Evolutionary conservation across 2,797 vertebrate species (phyloP), one percentile per base, ranked within the genome.

Genomic region (Notoglanidium macrostoma): DNA sequence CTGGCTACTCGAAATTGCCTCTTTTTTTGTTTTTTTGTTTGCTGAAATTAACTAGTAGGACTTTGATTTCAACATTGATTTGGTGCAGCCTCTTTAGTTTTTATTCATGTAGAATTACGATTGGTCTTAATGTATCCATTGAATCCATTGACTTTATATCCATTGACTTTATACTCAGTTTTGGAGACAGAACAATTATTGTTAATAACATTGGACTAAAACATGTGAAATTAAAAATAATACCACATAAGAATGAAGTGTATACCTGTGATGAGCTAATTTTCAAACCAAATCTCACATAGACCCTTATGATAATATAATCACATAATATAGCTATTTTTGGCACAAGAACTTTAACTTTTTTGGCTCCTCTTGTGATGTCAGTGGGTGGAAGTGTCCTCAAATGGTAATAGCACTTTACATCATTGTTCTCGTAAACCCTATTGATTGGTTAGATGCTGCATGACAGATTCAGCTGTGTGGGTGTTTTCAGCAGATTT

Each of bases 351-450:
- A 51, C 26, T 78, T n/a, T 72, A 40, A 73, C 12, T 54, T 88
- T 73, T 73, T 85, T 77, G 32, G 21, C 23, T 49, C 84, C 84
- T 76, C 44, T 88, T 67, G 17, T 88, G 87, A 88, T 88, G 84
- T 85, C 87, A 83, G 70, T 74, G 83, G 55, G 87, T 86, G 54
- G 79, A 83, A 77, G 73, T 54, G 35, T 86, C 78, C 87, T 86
- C 49, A 88, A 77, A 86, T 88, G 87, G 79, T 76, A 86, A 88
- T 68, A 15, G 35, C 81, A 84, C n/a, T 51, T 44, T 82, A n/a
- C n/a, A 35, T 79, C 79, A 83, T 77, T 86, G 72, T 85, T 74
- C 35, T 49, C 21, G 9, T 49, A 59, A 63, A 68, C 23, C 10
- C 65, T 76, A 76, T 76, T 23, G 84, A 88, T 88, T 88, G 87